Evolutionary conservation across 2,113 vertebrate genomes (phyloP).

Genomic region (Falco punctatus): DNA sequence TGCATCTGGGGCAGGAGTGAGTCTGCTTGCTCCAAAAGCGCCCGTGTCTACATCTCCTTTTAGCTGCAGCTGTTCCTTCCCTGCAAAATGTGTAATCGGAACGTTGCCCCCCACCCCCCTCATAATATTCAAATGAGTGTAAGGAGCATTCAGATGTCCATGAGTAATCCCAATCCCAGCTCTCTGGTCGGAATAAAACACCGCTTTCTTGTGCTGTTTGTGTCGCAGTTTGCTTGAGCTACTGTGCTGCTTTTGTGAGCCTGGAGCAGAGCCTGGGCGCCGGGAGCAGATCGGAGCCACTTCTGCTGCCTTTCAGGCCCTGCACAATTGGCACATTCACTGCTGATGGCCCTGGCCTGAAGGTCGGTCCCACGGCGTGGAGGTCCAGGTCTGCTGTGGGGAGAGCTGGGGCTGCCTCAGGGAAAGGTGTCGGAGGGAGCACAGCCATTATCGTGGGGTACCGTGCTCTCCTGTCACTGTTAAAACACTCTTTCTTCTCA

Average conservation of each 20-base stretch:
- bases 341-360: accelerated
- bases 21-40: not conserved
- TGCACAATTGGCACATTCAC: not conserved
- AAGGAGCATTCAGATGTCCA: not conserved
- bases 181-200: not conserved
- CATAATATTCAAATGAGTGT: not conserved
- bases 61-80: not conserved
- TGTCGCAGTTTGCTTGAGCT: not conserved
- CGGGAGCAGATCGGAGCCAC: not conserved
- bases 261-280: not conserved
- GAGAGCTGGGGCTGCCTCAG: accelerated
- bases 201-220: not conserved
- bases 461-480: not conserved
- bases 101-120: too few relatives aligned
- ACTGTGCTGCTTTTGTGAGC: not conserved
- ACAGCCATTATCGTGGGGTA: too few relatives aligned
- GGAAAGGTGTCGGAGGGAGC: not conserved
- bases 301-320: not conserved
- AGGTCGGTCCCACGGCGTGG: not conserved
- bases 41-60: accelerated
- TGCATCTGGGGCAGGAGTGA: not conserved
- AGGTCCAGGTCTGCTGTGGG: accelerated
- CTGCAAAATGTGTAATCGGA: not conserved
- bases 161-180: not conserved
- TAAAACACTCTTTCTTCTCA: not conserved